Base-by-base conservation (phyloP, 2,888 invertebrate species). In the Orchestes rusci region DNA sequence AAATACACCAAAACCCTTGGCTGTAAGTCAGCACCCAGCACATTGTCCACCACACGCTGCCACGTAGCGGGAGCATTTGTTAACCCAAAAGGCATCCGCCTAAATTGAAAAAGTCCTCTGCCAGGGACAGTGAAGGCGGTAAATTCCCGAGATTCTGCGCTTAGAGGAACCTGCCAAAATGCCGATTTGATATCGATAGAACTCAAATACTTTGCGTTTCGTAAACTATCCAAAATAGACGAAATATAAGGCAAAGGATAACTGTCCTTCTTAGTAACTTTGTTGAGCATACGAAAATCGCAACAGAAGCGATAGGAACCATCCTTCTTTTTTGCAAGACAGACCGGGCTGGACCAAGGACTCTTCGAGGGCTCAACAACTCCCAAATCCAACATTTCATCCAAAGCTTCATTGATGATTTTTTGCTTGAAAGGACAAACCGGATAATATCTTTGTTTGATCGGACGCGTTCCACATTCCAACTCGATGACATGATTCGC, bases 201-300 rank as follows among this genome's bases (percentile, higher is more conserved):
- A 4, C 55, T 54, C 7, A 65, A 49, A 32, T 53, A 64, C 5
- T 47, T 40, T 1, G 62, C 60, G 10, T 23, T 23, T 23, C 23
- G 5, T 10, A 23, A 23, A 5, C 23, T 5, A 23, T 23, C 10
- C 5, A 23, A 10, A 5, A 23, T 23, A 10, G 23, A 7, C 5
- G 23, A 23, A 7, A 23, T 23, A 10, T 23, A 23, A 23, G 23
- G 23, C 5, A 23, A 10, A 7, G 23, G 23, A 23, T 23, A 23
- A 23, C 7, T 10, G 10, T 23, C 7, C 10, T 23, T 23, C 10
- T 23, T 23, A 10, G 23, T 23, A 10, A 7, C 7, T 23, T 23
- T 23, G 10, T 23, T 23, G 10, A 23, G 23, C 10, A 7, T 5
- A 5, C 23, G 5, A 23, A 23, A 23, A 23, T 23, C 23, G 10